Evolutionary conservation across 2,888 invertebrate species (phyloP).

Genomic region (Platypus cylindrus): DNA sequence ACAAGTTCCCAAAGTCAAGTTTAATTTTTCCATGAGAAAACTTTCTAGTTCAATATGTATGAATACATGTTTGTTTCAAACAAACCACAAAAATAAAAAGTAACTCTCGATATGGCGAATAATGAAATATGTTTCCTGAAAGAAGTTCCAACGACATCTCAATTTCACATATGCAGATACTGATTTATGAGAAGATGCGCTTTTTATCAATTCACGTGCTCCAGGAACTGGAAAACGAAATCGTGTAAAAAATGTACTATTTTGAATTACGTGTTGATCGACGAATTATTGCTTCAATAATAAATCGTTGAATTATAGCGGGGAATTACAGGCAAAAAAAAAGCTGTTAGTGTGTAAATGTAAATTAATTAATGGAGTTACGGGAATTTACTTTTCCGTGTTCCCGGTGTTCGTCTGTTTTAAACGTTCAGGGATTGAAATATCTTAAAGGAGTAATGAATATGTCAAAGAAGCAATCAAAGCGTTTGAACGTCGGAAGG

Average conservation of each 20-base stretch:
- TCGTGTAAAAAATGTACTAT: constrained; percentile 14
- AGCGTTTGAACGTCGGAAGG: constrained; percentile 25
- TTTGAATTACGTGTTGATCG: constrained; percentile 14
- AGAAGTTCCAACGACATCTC: constrained; percentile 20
- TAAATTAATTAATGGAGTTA: too few species aligned
- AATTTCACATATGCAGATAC: constrained; percentile 26
- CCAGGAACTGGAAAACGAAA: constrained; percentile 12
- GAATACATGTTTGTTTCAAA: too few species aligned
- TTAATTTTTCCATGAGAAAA: too few species aligned
- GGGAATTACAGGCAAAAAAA: constrained; percentile 14
- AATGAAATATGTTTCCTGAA: constrained; percentile 21
- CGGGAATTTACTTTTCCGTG: too few species aligned
- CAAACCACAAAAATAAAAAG: constrained; percentile 16
- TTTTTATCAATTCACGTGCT: constrained; percentile 10
- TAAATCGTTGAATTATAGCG: too few species aligned
- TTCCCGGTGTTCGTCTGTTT: constrained; percentile 6
- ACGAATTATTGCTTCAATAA: constrained; percentile 17
- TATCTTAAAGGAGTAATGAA: constrained; percentile 25
- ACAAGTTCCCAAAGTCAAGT: too few species aligned
- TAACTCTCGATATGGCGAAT: constrained; percentile 18
- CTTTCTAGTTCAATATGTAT: too few species aligned
- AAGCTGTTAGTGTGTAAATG: too few species aligned
- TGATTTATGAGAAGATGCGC: constrained; percentile 24
- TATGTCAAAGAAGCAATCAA: constrained; percentile 28
- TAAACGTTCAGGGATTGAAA: constrained; percentile 21